phyloP scores from a whole-genome alignment of 2,888 invertebrate species.

The Augiades crinisus region DNA sequence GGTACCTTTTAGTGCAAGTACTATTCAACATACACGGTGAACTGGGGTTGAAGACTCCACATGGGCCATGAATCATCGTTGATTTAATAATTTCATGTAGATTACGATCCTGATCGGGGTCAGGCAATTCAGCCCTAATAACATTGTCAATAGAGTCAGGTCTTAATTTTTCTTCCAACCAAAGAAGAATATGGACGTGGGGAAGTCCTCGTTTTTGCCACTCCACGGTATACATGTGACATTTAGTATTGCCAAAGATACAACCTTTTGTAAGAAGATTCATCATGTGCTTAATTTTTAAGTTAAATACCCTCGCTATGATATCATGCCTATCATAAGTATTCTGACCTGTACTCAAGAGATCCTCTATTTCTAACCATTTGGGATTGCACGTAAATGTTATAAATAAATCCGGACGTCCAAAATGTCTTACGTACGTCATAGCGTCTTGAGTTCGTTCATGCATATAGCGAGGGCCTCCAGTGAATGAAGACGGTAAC shows the following conservation, averaged over 20 bases:
- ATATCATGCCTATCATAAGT: slow-evolving; percentile 34
- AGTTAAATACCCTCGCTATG: slow-evolving; percentile 34
- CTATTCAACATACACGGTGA: slow-evolving; percentile 8
- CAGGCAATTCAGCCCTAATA: slow-evolving; percentile 25
- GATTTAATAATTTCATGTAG: slow-evolving; percentile 29
- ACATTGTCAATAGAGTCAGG: slow-evolving; percentile 27
- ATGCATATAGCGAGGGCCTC: slow-evolving; percentile 27
- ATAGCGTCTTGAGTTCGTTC: slow-evolving; percentile 29
- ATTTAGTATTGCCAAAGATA: slow-evolving; percentile 29
- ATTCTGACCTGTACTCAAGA: slow-evolving; percentile 29
- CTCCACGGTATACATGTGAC: slow-evolving; percentile 29
- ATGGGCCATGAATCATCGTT: neutral
- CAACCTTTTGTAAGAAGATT: slow-evolving; percentile 27
- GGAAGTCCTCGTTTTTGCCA: slow-evolving; percentile 31
- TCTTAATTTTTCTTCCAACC: slow-evolving; percentile 24
- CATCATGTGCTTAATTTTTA: slow-evolving; percentile 35
- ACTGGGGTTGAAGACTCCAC: neutral
- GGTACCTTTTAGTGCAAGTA: slow-evolving; percentile 28
- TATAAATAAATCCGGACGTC: slow-evolving; percentile 27
- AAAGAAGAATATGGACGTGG: slow-evolving; percentile 24
- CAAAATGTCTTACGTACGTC: slow-evolving; percentile 27
- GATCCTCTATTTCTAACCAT: slow-evolving; percentile 32
- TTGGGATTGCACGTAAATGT: slow-evolving; percentile 20
- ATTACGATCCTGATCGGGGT: slow-evolving; percentile 21
- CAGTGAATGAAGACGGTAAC: slow-evolving; percentile 28